Evolutionary conservation across 2,113 vertebrate species (phyloP), one percentile per base, ranked within the genome.

Genomic region (Zingel zingel): DNA sequence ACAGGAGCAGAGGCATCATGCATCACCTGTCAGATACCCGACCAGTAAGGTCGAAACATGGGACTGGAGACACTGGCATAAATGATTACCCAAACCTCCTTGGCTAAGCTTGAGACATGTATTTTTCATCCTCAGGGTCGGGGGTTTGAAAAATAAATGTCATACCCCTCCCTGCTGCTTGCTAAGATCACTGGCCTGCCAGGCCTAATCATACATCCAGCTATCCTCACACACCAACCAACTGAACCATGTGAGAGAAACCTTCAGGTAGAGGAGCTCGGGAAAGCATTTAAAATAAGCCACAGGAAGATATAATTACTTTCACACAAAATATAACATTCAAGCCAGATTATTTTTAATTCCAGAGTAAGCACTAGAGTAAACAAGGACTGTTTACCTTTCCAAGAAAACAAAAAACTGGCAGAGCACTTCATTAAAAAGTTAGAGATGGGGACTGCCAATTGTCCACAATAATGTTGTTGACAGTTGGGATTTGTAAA

Each of bases 81-180:
- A 93, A 88, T 93, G 91, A 94, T 93, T 92, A 93, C 84, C 90
- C 90, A 84, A 82, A 90, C 81, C 43, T 48, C 88, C 89, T 82
- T 79, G 88, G 84, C 87, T 79, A 81, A 88, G 89, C 88, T 90
- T 47, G 72, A 92, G 90, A 91, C 89, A 92, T 93, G 81, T 85
- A 93, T 93, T 93, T 93, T 92, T 93, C 88, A 94, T 94, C 87
- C 84, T 92, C 88, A 85, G 89, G 92, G 89, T 91, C 84, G 51
- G 70, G 74, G 88, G 77, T 89, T 92, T 92, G 90, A 94, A 94
- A 94, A 93, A 93, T 92, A 93, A 91, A 93, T 93, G 92, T 91
- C 91, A 91, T 72, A 27, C 58, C 79, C 86, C 92, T 89, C 90
- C 88, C 81, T 53, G 73, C 83, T 80, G 85, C 88, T 90, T 73